Evolutionary conservation across 2,888 invertebrate species (phyloP).

Genomic region (Machimus atricapillus): DNA sequence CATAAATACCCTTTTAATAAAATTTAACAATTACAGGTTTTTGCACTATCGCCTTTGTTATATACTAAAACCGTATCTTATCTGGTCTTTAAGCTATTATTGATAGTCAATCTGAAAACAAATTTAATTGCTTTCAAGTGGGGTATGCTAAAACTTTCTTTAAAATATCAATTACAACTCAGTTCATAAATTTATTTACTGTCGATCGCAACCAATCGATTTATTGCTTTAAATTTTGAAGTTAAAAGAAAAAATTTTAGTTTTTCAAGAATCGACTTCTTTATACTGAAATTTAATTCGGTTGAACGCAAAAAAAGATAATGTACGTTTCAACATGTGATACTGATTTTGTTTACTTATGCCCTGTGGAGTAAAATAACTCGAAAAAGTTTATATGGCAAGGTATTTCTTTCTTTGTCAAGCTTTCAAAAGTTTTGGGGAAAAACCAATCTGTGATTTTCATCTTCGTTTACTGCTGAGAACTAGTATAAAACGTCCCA

Average conservation of each 20-base stretch:
- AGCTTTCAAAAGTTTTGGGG: neutral
- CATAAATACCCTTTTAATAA: neutral
- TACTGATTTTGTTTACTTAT: neutral
- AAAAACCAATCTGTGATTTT: neutral
- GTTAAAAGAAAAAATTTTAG: neutral
- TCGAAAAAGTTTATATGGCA: neutral
- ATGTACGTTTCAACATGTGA: neutral
- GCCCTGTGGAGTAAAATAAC: neutral
- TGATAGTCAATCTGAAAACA: neutral
- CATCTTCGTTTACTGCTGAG: neutral
- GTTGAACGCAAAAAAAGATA: neutral
- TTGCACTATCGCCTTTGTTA: neutral
- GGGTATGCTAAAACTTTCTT: neutral
- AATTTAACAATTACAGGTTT: neutral
- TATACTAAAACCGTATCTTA: neutral
- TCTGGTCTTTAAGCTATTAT: neutral
- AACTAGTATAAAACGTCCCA: neutral
- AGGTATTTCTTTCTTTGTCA: neutral
- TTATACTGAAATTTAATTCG: neutral
- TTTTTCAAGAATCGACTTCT: neutral
- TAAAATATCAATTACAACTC: neutral
- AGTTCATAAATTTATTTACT: neutral
- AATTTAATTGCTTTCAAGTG: neutral
- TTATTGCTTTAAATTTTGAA: neutral
- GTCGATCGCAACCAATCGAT: neutral